Conservation (phyloP, 1,140 invertebrate species). For the Mamestra configurata region DNA sequence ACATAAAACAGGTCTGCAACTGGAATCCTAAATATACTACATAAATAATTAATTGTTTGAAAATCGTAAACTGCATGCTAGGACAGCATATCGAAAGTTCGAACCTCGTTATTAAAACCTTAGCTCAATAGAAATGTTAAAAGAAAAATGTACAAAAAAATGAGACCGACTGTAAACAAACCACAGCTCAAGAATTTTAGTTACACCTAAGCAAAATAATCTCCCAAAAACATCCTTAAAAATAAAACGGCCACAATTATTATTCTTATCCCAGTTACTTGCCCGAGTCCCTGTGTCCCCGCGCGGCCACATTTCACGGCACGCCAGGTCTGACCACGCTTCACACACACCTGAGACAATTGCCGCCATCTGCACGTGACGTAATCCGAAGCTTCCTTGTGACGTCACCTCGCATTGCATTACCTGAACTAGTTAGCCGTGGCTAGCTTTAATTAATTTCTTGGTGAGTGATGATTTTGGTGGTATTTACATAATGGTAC, state of each 20-base stretch:
- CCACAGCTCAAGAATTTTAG: not conserved
- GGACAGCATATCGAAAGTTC: too few relatives aligned
- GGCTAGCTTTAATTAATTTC: constrained; percentile 25
- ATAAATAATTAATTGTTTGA: too few relatives aligned
- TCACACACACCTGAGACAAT: constrained; percentile 47
- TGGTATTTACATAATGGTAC: not conserved
- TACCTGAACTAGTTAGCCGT: constrained; percentile 34
- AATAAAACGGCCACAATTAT: constrained; percentile 28
- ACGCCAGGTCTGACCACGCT: constrained; percentile 38
- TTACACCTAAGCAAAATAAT: not conserved
- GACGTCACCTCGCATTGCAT: constrained; percentile 35
- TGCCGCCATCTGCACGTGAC: constrained; percentile 43
- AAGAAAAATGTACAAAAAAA: too few relatives aligned
- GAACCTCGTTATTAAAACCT: too few relatives aligned
- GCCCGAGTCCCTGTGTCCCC: not conserved
- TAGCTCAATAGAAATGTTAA: too few relatives aligned
- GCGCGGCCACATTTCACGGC: constrained; percentile 15
- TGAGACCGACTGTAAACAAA: too few relatives aligned
- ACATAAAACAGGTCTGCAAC: too few relatives aligned
- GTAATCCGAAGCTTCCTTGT: constrained; percentile 48
- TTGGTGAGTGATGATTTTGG: constrained; percentile 18
- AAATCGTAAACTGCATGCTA: too few relatives aligned
- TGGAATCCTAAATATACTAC: too few relatives aligned
- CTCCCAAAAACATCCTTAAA: not conserved
- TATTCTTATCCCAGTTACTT: constrained; percentile 26